Percentiles rank a stretch among this genome's conserved stretches.
Conservation (phyloP, 2,797 vertebrate species). For the Acrossocheilus wenchowensis region DNA sequence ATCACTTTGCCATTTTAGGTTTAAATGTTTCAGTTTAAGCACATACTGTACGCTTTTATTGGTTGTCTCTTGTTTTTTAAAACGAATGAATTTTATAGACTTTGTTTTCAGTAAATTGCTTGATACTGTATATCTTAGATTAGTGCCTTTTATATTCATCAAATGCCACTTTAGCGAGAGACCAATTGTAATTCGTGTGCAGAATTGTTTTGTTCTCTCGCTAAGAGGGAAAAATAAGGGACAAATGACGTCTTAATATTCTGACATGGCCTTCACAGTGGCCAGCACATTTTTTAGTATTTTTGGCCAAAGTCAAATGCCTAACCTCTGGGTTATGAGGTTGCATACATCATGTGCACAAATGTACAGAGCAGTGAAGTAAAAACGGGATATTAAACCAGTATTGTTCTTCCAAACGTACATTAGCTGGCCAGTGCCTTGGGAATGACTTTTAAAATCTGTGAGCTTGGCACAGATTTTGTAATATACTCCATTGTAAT, state of each 20-base stretch:
- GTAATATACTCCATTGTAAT: slow-evolving; percentile 46
- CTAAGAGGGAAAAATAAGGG: slow-evolving; percentile 50
- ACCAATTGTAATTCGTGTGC: slow-evolving; percentile 56
- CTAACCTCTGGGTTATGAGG: slow-evolving; percentile 45
- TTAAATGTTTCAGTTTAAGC: slow-evolving; percentile 47
- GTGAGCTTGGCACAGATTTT: slow-evolving; percentile 51
- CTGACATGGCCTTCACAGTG: slow-evolving; percentile 64
- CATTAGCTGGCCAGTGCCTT: slow-evolving; percentile 56
- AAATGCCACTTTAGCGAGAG: slow-evolving; percentile 54
- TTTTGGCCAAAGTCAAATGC: slow-evolving; percentile 51
- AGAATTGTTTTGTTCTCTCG: slow-evolving; percentile 53
- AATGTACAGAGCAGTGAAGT: slow-evolving; percentile 53
- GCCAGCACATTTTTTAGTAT: slow-evolving; percentile 52
- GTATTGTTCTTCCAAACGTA: slow-evolving; percentile 71
- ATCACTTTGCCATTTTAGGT: slow-evolving; percentile 60
- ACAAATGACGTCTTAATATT: slow-evolving; percentile 37
- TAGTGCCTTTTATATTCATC: slow-evolving; percentile 50
- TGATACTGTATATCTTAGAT: slow-evolving; percentile 36
- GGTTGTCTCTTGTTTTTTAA: slow-evolving; percentile 14
- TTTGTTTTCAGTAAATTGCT: slow-evolving; percentile 48
- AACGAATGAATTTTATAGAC: slow-evolving; percentile 41
- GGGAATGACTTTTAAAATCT: slow-evolving; percentile 51
- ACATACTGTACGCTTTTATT: slow-evolving; percentile 37
- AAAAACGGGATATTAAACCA: slow-evolving; percentile 55
- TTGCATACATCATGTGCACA: slow-evolving; percentile 42